Base-by-base conservation (phyloP, 1,140 invertebrate genomes). In the Hermatobates lingyangjiaoensis region DNA sequence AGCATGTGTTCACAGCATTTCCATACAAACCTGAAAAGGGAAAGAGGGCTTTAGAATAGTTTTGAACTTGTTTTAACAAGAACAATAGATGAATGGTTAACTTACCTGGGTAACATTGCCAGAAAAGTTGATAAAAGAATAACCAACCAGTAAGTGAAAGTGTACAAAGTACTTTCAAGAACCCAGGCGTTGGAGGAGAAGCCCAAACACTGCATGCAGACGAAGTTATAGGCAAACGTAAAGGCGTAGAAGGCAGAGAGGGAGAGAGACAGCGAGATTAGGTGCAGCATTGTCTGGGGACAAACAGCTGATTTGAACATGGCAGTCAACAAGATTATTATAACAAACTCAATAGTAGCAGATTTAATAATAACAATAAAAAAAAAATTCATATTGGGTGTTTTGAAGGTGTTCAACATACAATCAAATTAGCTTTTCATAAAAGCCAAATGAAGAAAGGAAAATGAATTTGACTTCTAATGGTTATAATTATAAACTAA, bases 241-340 rank as follows among this genome's bases (percentile, higher is more conserved):
- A 93, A 87, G 55, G 76, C 71, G 68, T 86, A 92, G 71, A 87
- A 95, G 54, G 78, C 68, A 38, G 74, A 70, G 56, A 94, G 68
- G 39, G 89, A 94, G 14, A 83, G 66, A 39, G 81, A 57, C 58
- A 93, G 74, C 20, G 85, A 79, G 21, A 77, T 62, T 57, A 81
- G 69, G 62, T 94, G 89, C 54, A 93, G 78, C 65, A 88, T 75
- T 48, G 88, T 93, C 89, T 94, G 72, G n/a, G n/a, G n/a, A n/a
- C n/a, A n/a, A n/a, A n/a, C n/a, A 14, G 76, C 76, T 39, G 23
- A 63, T 57, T 57, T 18, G 64, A 63, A 57, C 40, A 54, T 58
- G 40, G 60, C 52, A 51, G 54, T 49, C 52, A 39, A 44, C 21
- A 45, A 55, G 3, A 51, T 53, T 54, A 44, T 28, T 51, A 54